A percentile compares a stretch with the other conserved stretches of the same genome.
Conservation (phyloP, 1,140 invertebrate species). For the Leptinotarsa defecta region DNA sequence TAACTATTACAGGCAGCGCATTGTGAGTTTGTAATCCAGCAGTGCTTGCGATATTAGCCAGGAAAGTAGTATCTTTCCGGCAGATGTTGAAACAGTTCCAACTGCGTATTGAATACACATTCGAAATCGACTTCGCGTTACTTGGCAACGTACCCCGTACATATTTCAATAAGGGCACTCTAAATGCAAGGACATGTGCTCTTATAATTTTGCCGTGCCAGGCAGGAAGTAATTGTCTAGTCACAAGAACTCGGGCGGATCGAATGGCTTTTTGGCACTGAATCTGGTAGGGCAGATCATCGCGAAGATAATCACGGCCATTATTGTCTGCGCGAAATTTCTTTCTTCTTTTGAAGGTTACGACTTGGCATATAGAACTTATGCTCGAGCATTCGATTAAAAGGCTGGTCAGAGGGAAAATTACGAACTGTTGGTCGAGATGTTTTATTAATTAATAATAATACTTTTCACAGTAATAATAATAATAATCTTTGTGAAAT, state of each 20-base stretch:
- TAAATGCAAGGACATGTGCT: conserved; percentile 3
- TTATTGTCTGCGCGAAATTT: background rate
- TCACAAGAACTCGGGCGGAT: conserved; percentile 8
- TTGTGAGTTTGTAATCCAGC: too few relatives aligned
- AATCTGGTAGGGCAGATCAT: background rate
- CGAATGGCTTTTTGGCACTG: conserved; percentile 16
- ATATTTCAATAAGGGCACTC: background rate
- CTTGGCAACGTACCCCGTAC: background rate
- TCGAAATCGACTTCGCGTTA: too few relatives aligned
- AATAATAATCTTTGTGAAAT: too few relatives aligned
- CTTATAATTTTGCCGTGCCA: background rate
- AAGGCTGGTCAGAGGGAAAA: too few relatives aligned
- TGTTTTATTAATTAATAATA: background rate
- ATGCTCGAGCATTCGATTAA: too few relatives aligned
- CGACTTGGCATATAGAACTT: background rate
- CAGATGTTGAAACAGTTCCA: too few relatives aligned
- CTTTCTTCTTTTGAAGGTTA: background rate
- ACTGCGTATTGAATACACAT: too few relatives aligned
- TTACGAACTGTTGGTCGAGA: too few relatives aligned
- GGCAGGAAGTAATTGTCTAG: conserved; percentile 17
- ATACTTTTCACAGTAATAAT: background rate
- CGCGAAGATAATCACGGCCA: background rate
- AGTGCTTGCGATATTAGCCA: too few relatives aligned
- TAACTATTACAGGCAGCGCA: too few relatives aligned
- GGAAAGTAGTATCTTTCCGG: too few relatives aligned